Percentiles rank a stretch among this genome's conserved stretches.
These are phyloP conservation scores for Cistogaster globosa DNA, from an alignment of 2,888 invertebrate genomes.

Conservation along the genomic window DNA sequence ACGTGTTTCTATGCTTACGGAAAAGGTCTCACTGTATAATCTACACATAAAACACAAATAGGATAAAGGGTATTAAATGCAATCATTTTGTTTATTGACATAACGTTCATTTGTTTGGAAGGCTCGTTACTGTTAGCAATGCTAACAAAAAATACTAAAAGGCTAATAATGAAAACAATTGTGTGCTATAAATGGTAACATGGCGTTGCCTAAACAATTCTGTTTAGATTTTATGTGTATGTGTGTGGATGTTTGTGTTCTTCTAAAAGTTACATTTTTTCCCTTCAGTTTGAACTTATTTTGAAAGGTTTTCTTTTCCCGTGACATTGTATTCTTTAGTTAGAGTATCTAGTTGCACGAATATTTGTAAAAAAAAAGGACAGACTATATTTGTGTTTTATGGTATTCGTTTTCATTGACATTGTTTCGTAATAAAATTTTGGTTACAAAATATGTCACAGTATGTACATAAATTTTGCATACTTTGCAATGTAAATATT, in stretches of 20 bases:
- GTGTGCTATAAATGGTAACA: constrained; percentile 26
- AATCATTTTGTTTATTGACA: constrained; percentile 35
- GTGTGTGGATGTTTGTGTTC: background rate
- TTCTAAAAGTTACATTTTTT: constrained; percentile 1
- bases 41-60: constrained; percentile 1
- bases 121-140: constrained; percentile 28
- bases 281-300: constrained; percentile 8
- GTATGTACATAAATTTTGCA: no score
- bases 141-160: background rate
- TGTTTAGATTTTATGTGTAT: constrained; percentile 18
- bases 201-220: constrained; percentile 41
- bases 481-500: no score
- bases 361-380: no score
- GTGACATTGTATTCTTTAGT: constrained; percentile 42
- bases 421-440: no score
- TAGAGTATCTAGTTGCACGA: constrained; percentile 1
- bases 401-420: no score
- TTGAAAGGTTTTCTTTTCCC: background rate
- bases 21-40: constrained; percentile 14
- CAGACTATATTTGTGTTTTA: no score
- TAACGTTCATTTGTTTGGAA: constrained; percentile 23
- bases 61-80: constrained; percentile 25
- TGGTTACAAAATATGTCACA: no score
- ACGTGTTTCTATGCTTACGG: constrained; percentile 5
- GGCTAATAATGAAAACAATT: constrained; percentile 20